phyloP scores from a whole-genome alignment of 2,113 vertebrate genomes.

The Nycticorax nycticorax region DNA sequence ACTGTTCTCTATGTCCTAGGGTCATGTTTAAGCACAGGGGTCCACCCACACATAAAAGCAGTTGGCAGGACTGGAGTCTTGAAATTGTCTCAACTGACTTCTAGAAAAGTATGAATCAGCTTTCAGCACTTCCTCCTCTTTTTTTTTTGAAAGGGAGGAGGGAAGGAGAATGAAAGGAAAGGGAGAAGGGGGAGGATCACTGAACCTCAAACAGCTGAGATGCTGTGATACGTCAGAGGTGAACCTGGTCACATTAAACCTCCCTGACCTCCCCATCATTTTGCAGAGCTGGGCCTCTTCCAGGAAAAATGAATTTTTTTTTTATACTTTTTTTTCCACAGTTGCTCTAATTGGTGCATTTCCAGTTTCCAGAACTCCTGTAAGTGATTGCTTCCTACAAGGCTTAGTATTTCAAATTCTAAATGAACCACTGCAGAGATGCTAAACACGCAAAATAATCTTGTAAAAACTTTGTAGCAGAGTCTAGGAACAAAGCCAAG shows the following conservation, averaged over 20 bases:
- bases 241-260: neutral
- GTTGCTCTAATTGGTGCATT: neutral
- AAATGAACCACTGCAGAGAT: neutral
- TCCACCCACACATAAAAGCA: neutral
- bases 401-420: neutral
- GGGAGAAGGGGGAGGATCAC: neutral
- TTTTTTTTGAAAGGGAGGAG: neutral
- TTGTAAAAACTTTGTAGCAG: neutral
- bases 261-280: neutral
- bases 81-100: neutral
- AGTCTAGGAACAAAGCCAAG: neutral
- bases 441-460: neutral
- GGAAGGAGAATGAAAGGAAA: neutral
- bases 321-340: neutral
- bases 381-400: slow-evolving; percentile 22
- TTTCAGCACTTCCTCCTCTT: neutral
- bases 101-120: slow-evolving; percentile 12
- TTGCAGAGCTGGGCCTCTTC: neutral
- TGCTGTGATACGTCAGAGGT: neutral
- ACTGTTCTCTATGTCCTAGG: neutral
- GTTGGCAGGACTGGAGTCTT: neutral
- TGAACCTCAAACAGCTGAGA: neutral
- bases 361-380: neutral
- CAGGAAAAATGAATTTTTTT: neutral
- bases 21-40: neutral